Evolutionary conservation across 2,888 invertebrate genomes (phyloP).

Genomic region (Poecilobothrus nobilitatus): DNA sequence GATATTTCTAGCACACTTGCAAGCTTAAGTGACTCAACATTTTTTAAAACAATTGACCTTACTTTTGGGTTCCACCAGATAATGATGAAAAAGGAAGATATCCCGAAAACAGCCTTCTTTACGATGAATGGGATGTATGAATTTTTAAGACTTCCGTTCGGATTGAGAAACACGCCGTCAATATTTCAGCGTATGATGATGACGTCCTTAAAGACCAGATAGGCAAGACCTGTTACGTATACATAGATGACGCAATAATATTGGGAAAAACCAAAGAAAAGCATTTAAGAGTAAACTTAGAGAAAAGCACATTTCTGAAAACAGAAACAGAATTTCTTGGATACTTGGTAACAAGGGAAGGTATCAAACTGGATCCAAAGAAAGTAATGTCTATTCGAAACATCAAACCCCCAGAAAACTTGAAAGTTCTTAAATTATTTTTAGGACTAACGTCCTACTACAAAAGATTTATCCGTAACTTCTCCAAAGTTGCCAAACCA

Average conservation of each 20-base stretch:
- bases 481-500: conserved; percentile 22
- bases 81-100: conserved; percentile 16
- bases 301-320: conserved; percentile 18
- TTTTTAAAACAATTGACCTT: conserved; percentile 17
- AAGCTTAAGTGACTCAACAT: conserved; percentile 20
- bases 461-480: conserved; percentile 22
- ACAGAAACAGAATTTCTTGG: no score
- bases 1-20: conserved; percentile 20
- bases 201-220: conserved; percentile 22
- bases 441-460: conserved; percentile 22
- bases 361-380: conserved; percentile 19
- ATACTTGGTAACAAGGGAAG: no score
- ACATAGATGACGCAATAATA: conserved; percentile 25
- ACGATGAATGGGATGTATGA: conserved; percentile 23
- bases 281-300: conserved; percentile 11
- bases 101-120: conserved; percentile 20
- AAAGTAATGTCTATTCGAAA: conserved; percentile 18
- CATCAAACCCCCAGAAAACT: conserved; percentile 17
- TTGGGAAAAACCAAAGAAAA: conserved; percentile 18
- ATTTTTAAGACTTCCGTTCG: conserved; percentile 16
- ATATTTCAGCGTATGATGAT: no score
- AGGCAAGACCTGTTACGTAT: conserved; percentile 20
- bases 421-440: conserved; percentile 21
- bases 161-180: no score
- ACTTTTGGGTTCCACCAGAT: conserved; percentile 21